Base-by-base conservation (phyloP, 2,888 invertebrate species). In the Arrhopalites spinosus region DNA sequence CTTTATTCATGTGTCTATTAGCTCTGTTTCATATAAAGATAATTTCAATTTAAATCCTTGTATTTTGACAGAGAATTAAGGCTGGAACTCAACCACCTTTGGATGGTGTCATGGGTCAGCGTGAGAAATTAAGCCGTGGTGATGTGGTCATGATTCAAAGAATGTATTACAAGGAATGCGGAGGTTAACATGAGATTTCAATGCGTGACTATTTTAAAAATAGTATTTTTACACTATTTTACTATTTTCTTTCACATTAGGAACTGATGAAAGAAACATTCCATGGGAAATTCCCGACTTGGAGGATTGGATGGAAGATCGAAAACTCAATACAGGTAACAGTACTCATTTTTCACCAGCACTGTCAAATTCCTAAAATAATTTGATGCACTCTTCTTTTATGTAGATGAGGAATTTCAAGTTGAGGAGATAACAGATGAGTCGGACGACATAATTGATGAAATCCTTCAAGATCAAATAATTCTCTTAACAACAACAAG, bases 61-160 rank as follows among this genome's bases (percentile, higher is more conserved):
- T 68, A 17, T 23, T 45, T 47, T 69, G 25, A 23, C 1, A 68
- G 43, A 61, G 68, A 30, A 69, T 25, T 25, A n/a, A 71, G 0
- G 20, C 30, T 29, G 75, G 64, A 7, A 15, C 30, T 29, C 66
- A 30, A 11, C 50, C 45, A n/a, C 79, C 79, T 13, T 69, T 80
- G 15, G 77, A 78, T n/a, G 81, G 81, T 1, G 76, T 76, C 71
- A 78, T 81, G 78, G 81, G 81, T 8, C 81, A 81, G 61, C 50
- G 81, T 2, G 79, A 80, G 45, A 75, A 79, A 70, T 68, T 81
- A n/a, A 79, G 74, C 30, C 56, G 72, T 23, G 81, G 81, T n/a
- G 81, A 81, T 67, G 74, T 79, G 27, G 73, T 66, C 64, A 81
- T 81, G 81, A 78, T 81, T 72, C 69, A 79, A 53, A 78, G 73